Evolutionary conservation across 2,797 vertebrate genomes (phyloP).

Genomic region (Rhabdomys pumilio): DNA sequence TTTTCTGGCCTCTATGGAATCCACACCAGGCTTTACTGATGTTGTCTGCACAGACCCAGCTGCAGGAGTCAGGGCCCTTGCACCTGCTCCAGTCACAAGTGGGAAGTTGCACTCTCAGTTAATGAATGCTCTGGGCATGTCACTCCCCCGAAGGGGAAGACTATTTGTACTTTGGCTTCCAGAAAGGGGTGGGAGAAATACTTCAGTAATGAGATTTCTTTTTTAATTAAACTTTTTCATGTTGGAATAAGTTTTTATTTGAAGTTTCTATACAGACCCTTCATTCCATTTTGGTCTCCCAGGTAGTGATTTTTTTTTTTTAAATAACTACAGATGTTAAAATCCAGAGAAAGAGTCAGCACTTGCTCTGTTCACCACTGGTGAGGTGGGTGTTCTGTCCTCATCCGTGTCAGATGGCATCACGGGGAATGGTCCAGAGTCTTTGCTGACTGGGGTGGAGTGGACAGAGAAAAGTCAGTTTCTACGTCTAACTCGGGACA

Average conservation of each 20-base stretch:
- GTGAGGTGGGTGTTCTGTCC: background rate
- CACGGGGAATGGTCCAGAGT: no score
- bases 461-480: background rate
- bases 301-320: background rate
- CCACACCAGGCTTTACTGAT: conserved; percentile 84
- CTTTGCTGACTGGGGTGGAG: background rate
- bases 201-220: conserved; percentile 70
- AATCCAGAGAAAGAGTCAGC: background rate
- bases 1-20: conserved; percentile 87
- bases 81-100: conserved; percentile 89
- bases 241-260: conserved; percentile 1
- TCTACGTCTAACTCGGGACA: background rate
- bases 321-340: background rate
- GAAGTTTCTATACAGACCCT: background rate
- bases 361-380: no score
- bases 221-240: conserved; percentile 59
- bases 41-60: conserved; percentile 30
- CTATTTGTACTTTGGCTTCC: conserved; percentile 81
- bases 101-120: conserved; percentile 52
- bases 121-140: conserved; percentile 34
- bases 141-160: conserved; percentile 77
- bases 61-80: conserved; percentile 54
- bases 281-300: background rate
- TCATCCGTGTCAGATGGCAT: background rate
- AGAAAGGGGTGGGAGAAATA: conserved; percentile 75